A percentile compares a stretch with the other conserved stretches of the same genome.
These are phyloP conservation scores for Acropora yongei DNA, from an alignment of 64 coral and sea anemone species.

Conservation along the genomic window DNA sequence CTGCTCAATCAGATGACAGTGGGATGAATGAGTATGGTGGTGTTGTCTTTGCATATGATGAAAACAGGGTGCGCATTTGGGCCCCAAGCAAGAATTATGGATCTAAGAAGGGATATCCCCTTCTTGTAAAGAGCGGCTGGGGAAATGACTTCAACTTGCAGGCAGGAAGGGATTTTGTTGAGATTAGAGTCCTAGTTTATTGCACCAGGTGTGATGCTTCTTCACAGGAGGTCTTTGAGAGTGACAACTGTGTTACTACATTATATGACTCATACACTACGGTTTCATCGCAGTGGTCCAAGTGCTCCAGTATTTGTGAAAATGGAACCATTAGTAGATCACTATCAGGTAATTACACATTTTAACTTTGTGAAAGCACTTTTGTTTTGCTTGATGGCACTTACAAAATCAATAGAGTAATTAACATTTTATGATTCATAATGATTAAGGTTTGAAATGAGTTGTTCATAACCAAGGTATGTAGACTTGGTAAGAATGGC, in stretches of 20 bases:
- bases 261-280: slow-evolving; percentile 78
- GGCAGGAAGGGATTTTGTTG: slow-evolving; percentile 9
- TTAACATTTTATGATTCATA: no score
- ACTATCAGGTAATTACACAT: slow-evolving; percentile 67
- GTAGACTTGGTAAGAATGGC: no score
- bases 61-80: slow-evolving; percentile 89
- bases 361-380: background rate
- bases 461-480: no score
- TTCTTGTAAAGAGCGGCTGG: slow-evolving; percentile 94
- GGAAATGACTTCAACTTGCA: slow-evolving; percentile 72
- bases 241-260: slow-evolving; percentile 60
- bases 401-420: no score
- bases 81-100: slow-evolving; percentile 70
- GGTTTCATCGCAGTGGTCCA: slow-evolving; percentile 55
- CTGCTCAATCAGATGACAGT: slow-evolving; percentile 74
- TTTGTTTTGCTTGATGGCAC: background rate
- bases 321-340: slow-evolving; percentile 67
- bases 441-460: no score
- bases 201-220: slow-evolving; percentile 55
- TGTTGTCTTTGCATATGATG: slow-evolving; percentile 84
- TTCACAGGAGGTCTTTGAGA: slow-evolving; percentile 49
- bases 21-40: slow-evolving; percentile 86
- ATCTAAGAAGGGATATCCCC: slow-evolving; percentile 73
- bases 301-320: slow-evolving; percentile 96
- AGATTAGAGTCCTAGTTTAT: slow-evolving; percentile 71